Evolutionary conservation across 53 echinoderm and acorn worm species (phyloP).

Genomic region (Luidia sarsii): DNA sequence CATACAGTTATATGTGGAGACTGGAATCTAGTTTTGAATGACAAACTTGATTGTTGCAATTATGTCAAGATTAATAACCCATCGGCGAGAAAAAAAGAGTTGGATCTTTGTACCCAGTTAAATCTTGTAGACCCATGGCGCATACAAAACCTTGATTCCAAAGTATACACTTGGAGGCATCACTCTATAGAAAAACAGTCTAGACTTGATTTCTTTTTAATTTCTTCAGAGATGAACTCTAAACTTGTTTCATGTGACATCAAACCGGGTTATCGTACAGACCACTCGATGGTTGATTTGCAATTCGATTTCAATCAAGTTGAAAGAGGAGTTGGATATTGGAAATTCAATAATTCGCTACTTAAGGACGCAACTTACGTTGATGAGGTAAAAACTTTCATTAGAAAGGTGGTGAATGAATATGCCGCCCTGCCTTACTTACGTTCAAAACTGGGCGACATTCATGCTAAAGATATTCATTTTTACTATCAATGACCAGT

Average conservation of each 20-base stretch:
- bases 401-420: neutral
- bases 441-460: neutral
- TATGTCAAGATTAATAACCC: slow-evolving; percentile 39
- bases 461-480: slow-evolving; percentile 7
- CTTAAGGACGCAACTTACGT: neutral
- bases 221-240: slow-evolving; percentile 8
- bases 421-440: neutral
- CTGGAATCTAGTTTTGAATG: slow-evolving; percentile 32
- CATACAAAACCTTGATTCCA: slow-evolving; percentile 7
- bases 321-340: slow-evolving; percentile 24
- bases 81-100: slow-evolving; percentile 24
- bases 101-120: neutral
- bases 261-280: slow-evolving; percentile 43
- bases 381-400: neutral
- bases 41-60: slow-evolving; percentile 17
- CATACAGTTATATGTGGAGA: slow-evolving; percentile 42
- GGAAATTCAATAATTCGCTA: slow-evolving; percentile 33
- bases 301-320: neutral
- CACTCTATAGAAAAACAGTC: neutral
- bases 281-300: slow-evolving; percentile 20
- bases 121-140: slow-evolving; percentile 43
- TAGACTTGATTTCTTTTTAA: slow-evolving; percentile 14
- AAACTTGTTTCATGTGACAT: neutral
- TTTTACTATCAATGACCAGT: slow-evolving; percentile 1
- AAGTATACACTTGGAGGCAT: neutral